Evolutionary conservation across 2,797 vertebrate species (phyloP), one percentile per base, ranked within the genome.

Genomic region (Lates japonicus): DNA sequence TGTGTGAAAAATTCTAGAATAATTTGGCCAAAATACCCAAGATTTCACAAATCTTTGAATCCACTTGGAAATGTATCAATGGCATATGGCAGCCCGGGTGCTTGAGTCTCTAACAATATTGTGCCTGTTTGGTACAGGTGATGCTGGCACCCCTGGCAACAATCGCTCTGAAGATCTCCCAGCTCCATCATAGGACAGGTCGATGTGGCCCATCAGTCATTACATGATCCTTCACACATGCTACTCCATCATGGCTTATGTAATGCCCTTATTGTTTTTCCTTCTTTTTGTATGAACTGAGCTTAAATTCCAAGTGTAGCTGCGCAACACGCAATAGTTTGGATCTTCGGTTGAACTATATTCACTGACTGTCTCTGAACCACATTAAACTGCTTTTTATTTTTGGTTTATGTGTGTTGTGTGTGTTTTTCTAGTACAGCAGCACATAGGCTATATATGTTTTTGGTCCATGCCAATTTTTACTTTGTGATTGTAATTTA

Each of bases 141-240:
- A 98, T 97, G 96, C 42, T 99, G 92, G 95, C 96, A 2, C 97
- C 97, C n/a, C 96, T 99, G 33, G 95, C 98, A 66, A 96, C 96
- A 59, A 97, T 99, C 31, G 97, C 97, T 44, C 93, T 99, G 84
- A 98, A 98, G 89, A 95, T 99, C 49, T 99, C 98, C 12, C 96
- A 97, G 84, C 96, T 99, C 39, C 96, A 97, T 11, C 97, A 97
- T 59, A 93, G 96, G 87, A 98, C 96, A 0, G 96, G 97, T 46
- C 96, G 97, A 84, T 95, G 88, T 0, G 95, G 96, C 2, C 98
- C 98, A 0, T 98, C 97, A 0, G 95, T 99, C 85, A 97, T 99
- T 76, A 99, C 97, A 90, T 99, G 95, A 96, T 83, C 75, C 49
- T 29, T 62, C 62, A 52, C 22, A 7, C 10, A 19, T 58, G 17